Base-by-base conservation (phyloP, 1,140 invertebrate genomes). In the Ylistrum balloti region DNA sequence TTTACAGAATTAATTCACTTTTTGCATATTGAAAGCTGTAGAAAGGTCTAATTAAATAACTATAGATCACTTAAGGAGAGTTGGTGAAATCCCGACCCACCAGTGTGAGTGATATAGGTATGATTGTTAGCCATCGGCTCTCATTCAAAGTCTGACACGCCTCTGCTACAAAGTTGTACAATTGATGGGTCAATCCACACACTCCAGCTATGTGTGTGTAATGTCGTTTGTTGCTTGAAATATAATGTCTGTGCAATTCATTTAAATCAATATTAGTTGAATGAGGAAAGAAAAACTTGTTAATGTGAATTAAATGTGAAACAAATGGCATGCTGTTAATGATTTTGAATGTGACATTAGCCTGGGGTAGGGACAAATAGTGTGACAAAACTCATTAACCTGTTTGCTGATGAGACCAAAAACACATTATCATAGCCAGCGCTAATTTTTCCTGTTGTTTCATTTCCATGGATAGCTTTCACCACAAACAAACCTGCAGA, bases 1-100 rank as follows among this genome's bases (percentile, higher is more conserved):
- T 74, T 74, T 74, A 74, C 56, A 74, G 56, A 74, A 74, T 74
- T 74, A 74, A 74, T 74, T 74, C 28, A 74, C 56, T 74, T 74
- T 56, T 74, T 74, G 56, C 56, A 74, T 74, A 74, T 74, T 74
- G 56, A 74, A 74, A 74, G 56, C 56, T 74, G 56, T 28, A 74
- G 56, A 74, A 74, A 74, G 56, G 56, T 22, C 56, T n/a, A 74
- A 74, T 74, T 28, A 74, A 74, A 74, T 74, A 28, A 28, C 56
- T 74, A 74, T 74, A 74, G 22, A 74, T 74, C 56, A 74, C 5
- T 74, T 74, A 74, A n/a, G 56, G 56, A 74, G 56, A 74, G 56
- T 9, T 7, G 56, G 22, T n/a, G 56, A 74, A 74, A 28, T 74
- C 22, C 56, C 56, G 0, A n/a, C 56, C 56, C n/a, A 74, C 22